Conservation (phyloP, 1,140 invertebrate species). For the Asobara japonica region DNA sequence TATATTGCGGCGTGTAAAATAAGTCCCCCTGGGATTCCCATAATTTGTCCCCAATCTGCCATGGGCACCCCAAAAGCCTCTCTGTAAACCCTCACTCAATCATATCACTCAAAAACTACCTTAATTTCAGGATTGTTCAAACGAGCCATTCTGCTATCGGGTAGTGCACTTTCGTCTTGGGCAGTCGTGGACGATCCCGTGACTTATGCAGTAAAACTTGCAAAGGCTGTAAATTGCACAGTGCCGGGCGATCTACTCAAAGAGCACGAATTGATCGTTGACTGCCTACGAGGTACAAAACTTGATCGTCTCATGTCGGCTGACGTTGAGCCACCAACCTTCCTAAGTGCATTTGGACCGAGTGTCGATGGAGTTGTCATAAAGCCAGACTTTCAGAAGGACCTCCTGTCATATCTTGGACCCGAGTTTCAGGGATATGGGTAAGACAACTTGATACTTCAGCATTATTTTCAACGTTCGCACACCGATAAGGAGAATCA, state of each 20-base stretch:
- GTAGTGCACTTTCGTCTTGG: slow-evolving; percentile 94
- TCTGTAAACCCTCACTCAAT: background rate
- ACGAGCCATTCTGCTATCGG: slow-evolving; percentile 88
- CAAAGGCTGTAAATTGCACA: slow-evolving; percentile 86
- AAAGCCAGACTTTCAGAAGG: slow-evolving; percentile 80
- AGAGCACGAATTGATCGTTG: slow-evolving; percentile 83
- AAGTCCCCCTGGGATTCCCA: no score
- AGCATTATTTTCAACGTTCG: background rate
- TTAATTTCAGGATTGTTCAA: slow-evolving; percentile 85
- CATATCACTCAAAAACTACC: no score
- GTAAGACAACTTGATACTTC: slow-evolving; percentile 45
- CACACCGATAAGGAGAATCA: no score
- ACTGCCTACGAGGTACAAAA: slow-evolving; percentile 81
- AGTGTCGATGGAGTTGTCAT: slow-evolving; percentile 89
- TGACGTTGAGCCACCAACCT: slow-evolving; percentile 84
- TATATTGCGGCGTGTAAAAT: no score
- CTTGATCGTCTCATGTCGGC: slow-evolving; percentile 81
- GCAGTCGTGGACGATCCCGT: slow-evolving; percentile 91
- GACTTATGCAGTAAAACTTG: slow-evolving; percentile 84
- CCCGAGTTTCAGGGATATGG: slow-evolving; percentile 76
- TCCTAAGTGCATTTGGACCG: slow-evolving; percentile 85
- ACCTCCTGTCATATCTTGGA: slow-evolving; percentile 75
- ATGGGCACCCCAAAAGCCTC: background rate
- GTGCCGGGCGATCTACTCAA: slow-evolving; percentile 80
- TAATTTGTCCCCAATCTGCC: no score